Conservation (phyloP, 2,113 vertebrate species). For the Ellobius talpinus region DNA sequence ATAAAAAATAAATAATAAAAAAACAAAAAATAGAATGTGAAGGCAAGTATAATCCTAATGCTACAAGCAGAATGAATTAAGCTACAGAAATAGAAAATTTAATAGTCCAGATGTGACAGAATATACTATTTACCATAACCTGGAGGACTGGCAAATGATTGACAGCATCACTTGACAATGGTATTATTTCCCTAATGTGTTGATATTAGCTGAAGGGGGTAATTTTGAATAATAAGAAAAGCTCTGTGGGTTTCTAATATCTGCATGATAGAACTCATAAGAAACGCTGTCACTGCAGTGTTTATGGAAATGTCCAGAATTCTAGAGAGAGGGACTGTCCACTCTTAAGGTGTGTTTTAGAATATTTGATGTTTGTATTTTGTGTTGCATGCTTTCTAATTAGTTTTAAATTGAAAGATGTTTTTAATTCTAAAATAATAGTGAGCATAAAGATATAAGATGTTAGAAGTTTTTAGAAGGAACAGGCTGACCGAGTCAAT, state of each 20-base stretch:
- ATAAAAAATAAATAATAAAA: too few species aligned
- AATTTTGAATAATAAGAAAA: conserved; percentile 74
- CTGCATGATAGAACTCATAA: conserved; percentile 36
- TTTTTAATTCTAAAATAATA: conserved; percentile 5
- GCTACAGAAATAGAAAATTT: conserved; percentile 58
- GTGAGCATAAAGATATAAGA: not conserved
- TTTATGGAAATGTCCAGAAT: conserved; percentile 45
- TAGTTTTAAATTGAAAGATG: conserved; percentile 30
- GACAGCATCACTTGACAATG: conserved; percentile 65
- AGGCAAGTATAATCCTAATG: conserved; percentile 22
- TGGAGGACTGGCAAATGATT: conserved; percentile 71
- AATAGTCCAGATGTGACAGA: conserved; percentile 68
- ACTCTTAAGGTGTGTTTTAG: not conserved
- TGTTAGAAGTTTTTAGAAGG: not conserved
- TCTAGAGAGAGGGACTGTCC: not conserved
- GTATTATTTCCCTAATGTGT: conserved; percentile 75
- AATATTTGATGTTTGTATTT: conserved; percentile 36
- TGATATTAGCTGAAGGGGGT: conserved; percentile 68
- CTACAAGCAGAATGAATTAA: conserved; percentile 14
- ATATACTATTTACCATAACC: conserved; percentile 61
- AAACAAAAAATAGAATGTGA: not conserved
- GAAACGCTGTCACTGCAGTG: not conserved
- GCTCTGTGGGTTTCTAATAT: conserved; percentile 54
- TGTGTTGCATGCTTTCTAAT: not conserved
- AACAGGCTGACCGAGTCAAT: not conserved